Evolutionary conservation across 2,113 vertebrate genomes (phyloP).

Genomic region (Octodon degus): DNA sequence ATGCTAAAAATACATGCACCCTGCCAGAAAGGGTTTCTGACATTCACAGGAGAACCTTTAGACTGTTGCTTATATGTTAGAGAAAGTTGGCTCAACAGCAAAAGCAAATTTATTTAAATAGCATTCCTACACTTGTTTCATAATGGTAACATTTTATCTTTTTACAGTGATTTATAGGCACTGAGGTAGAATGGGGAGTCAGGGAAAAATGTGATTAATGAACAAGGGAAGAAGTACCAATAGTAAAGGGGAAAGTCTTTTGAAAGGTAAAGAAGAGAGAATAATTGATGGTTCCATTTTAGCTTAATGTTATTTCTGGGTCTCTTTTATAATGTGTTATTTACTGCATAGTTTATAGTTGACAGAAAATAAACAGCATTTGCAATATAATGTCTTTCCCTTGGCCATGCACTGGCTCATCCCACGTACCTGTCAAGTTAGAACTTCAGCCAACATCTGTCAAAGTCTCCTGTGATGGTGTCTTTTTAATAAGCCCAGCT

Average conservation of each 20-base stretch:
- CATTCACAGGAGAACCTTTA: slow-evolving; percentile 50
- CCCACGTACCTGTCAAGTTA: slow-evolving; percentile 83
- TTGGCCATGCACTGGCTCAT: slow-evolving; percentile 84
- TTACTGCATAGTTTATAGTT: slow-evolving; percentile 86
- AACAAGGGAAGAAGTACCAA: slow-evolving; percentile 74
- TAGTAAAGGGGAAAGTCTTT: slow-evolving; percentile 63
- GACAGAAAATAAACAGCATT: slow-evolving; percentile 90
- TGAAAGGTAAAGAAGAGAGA: slow-evolving; percentile 76
- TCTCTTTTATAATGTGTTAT: slow-evolving; percentile 87
- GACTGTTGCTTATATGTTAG: slow-evolving; percentile 41
- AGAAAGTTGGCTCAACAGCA: slow-evolving; percentile 59
- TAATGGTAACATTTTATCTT: slow-evolving; percentile 85
- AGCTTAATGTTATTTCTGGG: slow-evolving; percentile 87
- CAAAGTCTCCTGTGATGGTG: slow-evolving; percentile 83
- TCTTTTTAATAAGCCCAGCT: slow-evolving; percentile 82
- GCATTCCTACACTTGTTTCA: slow-evolving; percentile 80
- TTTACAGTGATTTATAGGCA: slow-evolving; percentile 84
- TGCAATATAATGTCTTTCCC: slow-evolving; percentile 85
- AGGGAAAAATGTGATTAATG: slow-evolving; percentile 82
- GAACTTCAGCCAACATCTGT: slow-evolving; percentile 82
- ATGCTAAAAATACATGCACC: slow-evolving; percentile 60
- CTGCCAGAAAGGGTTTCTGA: slow-evolving; percentile 34
- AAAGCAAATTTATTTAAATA: slow-evolving; percentile 82
- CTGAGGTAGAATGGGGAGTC: slow-evolving; percentile 80
- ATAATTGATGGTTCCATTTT: slow-evolving; percentile 89